Conservation (phyloP, 2,113 vertebrate genomes). For the Ameiurus melas region DNA sequence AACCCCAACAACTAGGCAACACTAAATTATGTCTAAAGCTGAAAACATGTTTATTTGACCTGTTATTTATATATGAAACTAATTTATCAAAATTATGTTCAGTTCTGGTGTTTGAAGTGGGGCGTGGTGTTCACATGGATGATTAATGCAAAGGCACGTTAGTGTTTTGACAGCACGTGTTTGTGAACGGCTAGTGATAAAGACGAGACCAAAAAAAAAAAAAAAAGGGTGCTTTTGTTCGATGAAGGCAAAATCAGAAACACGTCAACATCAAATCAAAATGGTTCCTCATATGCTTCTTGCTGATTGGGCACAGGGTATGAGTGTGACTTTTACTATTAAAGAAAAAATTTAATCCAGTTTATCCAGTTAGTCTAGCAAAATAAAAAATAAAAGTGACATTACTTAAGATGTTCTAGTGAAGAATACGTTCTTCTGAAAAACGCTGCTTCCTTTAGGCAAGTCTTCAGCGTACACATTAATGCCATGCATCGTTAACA, state of each 20-base stretch:
- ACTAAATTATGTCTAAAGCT: not conserved
- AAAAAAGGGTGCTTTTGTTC: not conserved
- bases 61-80: constrained; percentile 44
- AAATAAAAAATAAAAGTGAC: not conserved
- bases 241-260: not conserved
- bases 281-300: not conserved
- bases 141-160: constrained; percentile 74
- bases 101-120: constrained; percentile 53
- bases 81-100: constrained; percentile 51
- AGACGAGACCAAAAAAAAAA: not conserved
- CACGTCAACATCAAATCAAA: not conserved
- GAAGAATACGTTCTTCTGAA: not conserved
- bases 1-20: not conserved
- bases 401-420: not conserved
- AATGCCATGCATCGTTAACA: not conserved
- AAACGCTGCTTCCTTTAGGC: not conserved
- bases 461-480: not conserved
- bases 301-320: not conserved
- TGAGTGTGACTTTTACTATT: not conserved
- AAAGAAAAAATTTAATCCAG: not conserved
- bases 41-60: constrained; percentile 52
- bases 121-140: constrained; percentile 57
- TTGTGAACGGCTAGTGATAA: not conserved
- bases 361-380: not conserved
- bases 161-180: constrained; percentile 61